Evolutionary conservation across 2,888 invertebrate species (phyloP).

Genomic region (Carcina quercana): DNA sequence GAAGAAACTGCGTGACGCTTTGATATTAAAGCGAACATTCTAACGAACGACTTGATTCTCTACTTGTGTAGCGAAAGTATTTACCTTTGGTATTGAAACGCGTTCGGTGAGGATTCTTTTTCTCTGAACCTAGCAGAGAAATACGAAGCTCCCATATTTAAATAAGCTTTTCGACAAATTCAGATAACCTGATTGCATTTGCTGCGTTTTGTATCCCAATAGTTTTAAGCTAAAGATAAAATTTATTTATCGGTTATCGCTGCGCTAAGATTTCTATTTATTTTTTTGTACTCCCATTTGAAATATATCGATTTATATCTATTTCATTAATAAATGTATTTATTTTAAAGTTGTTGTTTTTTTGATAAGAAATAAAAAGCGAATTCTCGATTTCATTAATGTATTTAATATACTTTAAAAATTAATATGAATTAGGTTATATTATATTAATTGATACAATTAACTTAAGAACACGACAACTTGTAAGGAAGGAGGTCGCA

Average conservation of each 20-base stretch:
- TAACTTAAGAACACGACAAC: too few species aligned
- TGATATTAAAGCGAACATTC: too few species aligned
- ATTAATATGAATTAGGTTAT: too few species aligned
- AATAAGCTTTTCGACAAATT: slow-evolving; percentile 14
- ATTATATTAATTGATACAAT: too few species aligned
- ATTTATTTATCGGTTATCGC: slow-evolving; percentile 8
- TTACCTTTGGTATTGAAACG: slow-evolving; percentile 32
- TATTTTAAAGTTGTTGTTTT: slow-evolving; percentile 6
- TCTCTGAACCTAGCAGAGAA: slow-evolving; percentile 66
- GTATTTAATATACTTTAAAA: too few species aligned
- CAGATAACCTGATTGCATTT: slow-evolving; percentile 20
- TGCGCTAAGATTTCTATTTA: slow-evolving; percentile 50
- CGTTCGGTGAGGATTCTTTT: slow-evolving; percentile 50
- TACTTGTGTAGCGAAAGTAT: slow-evolving; percentile 19
- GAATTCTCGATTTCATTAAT: too few species aligned
- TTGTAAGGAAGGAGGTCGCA: too few species aligned
- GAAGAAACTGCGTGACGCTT: slow-evolving; percentile 23
- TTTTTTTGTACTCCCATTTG: slow-evolving; percentile 55
- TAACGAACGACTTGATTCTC: slow-evolving; percentile 3
- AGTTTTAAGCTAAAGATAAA: slow-evolving; percentile 24
- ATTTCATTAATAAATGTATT: slow-evolving; percentile 15
- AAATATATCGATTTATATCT: too few species aligned
- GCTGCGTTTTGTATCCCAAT: slow-evolving; percentile 18
- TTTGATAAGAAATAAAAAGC: too few species aligned
- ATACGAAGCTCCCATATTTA: slow-evolving; percentile 61